Evolutionary conservation across 2,797 vertebrate genomes (phyloP).

Genomic region (Macrochelys suwanniensis): DNA sequence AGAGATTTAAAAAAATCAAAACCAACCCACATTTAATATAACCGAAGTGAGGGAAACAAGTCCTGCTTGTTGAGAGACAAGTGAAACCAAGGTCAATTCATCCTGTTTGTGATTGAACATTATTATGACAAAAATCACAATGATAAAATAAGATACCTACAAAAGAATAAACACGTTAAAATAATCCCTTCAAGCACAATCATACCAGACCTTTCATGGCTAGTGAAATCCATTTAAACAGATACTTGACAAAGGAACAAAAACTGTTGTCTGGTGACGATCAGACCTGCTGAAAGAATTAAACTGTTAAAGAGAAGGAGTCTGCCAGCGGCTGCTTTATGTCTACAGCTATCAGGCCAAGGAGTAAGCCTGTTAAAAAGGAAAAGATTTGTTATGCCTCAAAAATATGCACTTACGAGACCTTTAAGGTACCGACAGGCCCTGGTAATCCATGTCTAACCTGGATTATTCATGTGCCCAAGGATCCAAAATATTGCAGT

Average conservation of each 20-base stretch:
- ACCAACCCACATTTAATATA: neutral
- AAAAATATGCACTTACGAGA: neutral
- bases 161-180: neutral
- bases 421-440: neutral
- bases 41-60: neutral
- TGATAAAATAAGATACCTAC: neutral
- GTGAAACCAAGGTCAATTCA: neutral
- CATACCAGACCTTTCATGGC: neutral
- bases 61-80: rapidly evolving
- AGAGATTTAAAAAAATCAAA: neutral
- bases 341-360: neutral
- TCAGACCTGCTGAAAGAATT: neutral
- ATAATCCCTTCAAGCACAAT: neutral
- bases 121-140: neutral
- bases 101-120: neutral
- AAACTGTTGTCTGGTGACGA: neutral
- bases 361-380: neutral
- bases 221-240: neutral
- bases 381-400: neutral
- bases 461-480: neutral
- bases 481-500: rapidly evolving
- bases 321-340: rapidly evolving
- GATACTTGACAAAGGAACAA: neutral
- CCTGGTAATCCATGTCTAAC: neutral
- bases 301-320: neutral